A percentile compares a stretch with the other conserved stretches of the same genome.
Conservation (phyloP, 2,113 vertebrate genomes). For the Neogobius melanostomus region DNA sequence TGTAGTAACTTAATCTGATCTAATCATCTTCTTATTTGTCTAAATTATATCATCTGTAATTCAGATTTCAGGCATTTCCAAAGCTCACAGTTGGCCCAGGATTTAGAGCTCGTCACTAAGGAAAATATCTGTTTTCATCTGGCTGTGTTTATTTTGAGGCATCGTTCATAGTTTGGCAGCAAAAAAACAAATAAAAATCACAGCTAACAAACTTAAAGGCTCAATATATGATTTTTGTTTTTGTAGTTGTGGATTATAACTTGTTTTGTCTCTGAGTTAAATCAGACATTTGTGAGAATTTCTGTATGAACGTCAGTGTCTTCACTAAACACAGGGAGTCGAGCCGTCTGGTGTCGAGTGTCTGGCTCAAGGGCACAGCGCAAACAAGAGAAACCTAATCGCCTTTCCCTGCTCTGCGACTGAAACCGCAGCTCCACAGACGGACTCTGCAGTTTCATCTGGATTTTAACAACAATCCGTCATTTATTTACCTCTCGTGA, state of each 20-base stretch:
- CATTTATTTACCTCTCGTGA: too few species aligned
- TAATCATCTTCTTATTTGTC: conserved; percentile 40
- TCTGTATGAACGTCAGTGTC: not conserved
- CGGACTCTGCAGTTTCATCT: too few species aligned
- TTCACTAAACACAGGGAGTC: not conserved
- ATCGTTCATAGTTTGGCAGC: not conserved
- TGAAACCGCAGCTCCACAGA: not conserved
- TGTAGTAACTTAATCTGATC: conserved; percentile 32
- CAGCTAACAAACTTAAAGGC: too few species aligned
- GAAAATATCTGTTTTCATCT: too few species aligned
- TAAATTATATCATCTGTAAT: conserved; percentile 5
- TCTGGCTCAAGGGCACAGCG: conserved; percentile 5
- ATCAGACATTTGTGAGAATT: not conserved
- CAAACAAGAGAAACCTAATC: conserved; percentile 4
- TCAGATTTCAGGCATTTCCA: conserved; percentile 15
- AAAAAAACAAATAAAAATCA: not conserved
- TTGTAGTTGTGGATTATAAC: not conserved
- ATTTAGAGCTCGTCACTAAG: not conserved
- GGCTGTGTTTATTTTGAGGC: too few species aligned
- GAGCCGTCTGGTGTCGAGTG: not conserved
- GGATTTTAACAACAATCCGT: too few species aligned
- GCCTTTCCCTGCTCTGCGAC: not conserved
- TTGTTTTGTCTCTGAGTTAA: not conserved
- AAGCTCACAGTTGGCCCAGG: conserved; percentile 20
- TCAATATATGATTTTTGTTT: too few species aligned